Evolutionary conservation across 2,113 vertebrate species (phyloP).

Genomic region (Perca flavescens): DNA sequence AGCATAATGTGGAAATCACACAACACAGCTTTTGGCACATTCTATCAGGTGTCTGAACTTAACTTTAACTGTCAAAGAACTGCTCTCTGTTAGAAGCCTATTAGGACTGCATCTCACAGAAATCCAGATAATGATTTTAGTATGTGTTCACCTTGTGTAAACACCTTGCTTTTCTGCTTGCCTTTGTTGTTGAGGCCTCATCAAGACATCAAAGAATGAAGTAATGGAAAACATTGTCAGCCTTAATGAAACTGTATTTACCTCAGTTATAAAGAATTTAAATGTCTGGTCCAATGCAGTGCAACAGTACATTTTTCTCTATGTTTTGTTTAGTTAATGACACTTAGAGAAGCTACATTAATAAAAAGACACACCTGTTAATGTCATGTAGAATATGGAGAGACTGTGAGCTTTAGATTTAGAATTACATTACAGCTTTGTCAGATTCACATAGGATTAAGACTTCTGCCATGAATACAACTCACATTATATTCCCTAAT

Average conservation of each 20-base stretch:
- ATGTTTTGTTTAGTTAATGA: conserved; percentile 2
- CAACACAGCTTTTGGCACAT: neutral
- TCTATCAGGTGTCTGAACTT: conserved; percentile 28
- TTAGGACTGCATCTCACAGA: neutral
- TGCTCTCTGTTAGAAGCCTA: neutral
- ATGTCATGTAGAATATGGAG: no score
- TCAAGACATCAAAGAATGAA: conserved; percentile 7
- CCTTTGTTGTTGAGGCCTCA: neutral
- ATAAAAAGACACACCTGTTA: neutral
- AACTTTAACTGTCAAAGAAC: neutral
- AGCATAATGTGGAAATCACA: conserved; percentile 1
- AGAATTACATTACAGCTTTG: neutral
- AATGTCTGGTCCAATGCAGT: neutral
- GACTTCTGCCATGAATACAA: neutral
- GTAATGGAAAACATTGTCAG: neutral
- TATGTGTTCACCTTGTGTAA: neutral
- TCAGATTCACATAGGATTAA: neutral
- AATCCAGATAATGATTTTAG: neutral
- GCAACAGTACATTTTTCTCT: neutral
- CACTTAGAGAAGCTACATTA: neutral
- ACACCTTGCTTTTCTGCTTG: neutral
- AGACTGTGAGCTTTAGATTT: neutral
- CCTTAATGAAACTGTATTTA: neutral
- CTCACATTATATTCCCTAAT: neutral
- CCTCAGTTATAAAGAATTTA: neutral